Evolutionary conservation across 2,888 invertebrate genomes (phyloP).

Genomic region (Nemotelus pantherinus): DNA sequence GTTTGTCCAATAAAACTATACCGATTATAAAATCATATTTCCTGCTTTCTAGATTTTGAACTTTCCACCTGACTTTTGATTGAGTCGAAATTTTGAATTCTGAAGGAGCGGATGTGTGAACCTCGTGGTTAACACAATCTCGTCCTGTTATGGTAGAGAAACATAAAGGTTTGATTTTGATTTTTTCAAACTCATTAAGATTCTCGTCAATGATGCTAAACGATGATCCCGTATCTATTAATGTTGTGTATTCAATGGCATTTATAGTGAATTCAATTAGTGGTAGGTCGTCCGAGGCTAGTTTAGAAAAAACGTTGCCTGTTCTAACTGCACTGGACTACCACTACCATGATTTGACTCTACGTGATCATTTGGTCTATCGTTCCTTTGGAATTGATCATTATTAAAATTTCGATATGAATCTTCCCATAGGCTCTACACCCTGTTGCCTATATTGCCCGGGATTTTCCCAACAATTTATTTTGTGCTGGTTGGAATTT

Average conservation of each 20-base stretch:
- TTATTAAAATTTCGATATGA: too few species aligned
- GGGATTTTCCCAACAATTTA: too few species aligned
- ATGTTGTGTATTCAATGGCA: background rate
- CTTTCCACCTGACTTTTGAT: slow-evolving; percentile 40
- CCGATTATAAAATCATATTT: background rate
- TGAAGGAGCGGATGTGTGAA: slow-evolving; percentile 41
- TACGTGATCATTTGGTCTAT: too few species aligned
- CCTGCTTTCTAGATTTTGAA: background rate
- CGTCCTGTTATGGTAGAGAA: slow-evolving; percentile 41
- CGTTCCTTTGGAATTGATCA: too few species aligned
- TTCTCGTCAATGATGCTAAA: too few species aligned
- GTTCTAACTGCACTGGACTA: too few species aligned
- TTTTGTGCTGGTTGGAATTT: too few species aligned
- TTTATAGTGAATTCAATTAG: slow-evolving; percentile 24
- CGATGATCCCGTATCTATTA: too few species aligned
- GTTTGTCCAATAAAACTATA: background rate
- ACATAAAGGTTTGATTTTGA: slow-evolving; percentile 34
- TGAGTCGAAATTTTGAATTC: slow-evolving; percentile 42
- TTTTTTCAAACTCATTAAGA: background rate
- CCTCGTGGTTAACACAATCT: slow-evolving; percentile 36
- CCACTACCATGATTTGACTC: too few species aligned
- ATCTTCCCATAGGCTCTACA: too few species aligned
- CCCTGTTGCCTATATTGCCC: too few species aligned
- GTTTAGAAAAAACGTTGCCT: too few species aligned
- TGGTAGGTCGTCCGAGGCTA: background rate